Conservation (phyloP, 1,140 invertebrate genomes). For the Drosophila busckii region DNA sequence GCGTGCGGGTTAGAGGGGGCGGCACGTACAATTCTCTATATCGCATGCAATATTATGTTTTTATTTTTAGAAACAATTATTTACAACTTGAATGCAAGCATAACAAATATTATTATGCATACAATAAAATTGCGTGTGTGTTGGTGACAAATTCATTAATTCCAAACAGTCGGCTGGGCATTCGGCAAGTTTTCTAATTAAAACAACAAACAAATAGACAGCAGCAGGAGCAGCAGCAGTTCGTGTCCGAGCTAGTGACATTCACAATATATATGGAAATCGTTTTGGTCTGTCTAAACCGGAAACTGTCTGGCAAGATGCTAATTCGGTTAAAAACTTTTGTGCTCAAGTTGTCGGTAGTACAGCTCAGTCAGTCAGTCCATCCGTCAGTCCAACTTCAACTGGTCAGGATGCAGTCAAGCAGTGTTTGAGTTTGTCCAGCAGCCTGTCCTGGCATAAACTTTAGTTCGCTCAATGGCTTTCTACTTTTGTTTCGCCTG, state of each 20-base stretch:
- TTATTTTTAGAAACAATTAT: too few relatives aligned
- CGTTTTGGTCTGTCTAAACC: slow-evolving; percentile 30
- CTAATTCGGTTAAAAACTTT: slow-evolving; percentile 75
- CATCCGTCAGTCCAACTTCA: slow-evolving; percentile 8
- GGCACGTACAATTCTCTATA: too few relatives aligned
- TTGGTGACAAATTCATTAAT: slow-evolving; percentile 64
- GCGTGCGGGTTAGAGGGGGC: background rate
- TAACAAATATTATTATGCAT: too few relatives aligned
- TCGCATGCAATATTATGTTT: too few relatives aligned
- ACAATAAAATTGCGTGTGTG: too few relatives aligned
- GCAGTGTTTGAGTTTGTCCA: background rate
- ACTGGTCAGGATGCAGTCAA: too few relatives aligned
- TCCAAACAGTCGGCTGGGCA: slow-evolving; percentile 49
- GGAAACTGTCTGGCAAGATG: slow-evolving; percentile 74
- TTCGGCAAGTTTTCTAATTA: slow-evolving; percentile 71
- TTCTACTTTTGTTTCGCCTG: background rate
- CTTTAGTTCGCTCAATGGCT: slow-evolving; percentile 26
- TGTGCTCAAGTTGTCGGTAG: slow-evolving; percentile 66
- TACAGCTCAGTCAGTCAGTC: slow-evolving; percentile 10
- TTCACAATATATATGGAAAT: slow-evolving; percentile 72
- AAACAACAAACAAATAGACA: slow-evolving; percentile 74
- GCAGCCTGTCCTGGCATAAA: slow-evolving; percentile 43
- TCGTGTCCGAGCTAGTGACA: slow-evolving; percentile 10
- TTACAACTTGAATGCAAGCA: too few relatives aligned
- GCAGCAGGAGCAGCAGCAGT: slow-evolving; percentile 19